These are phyloP conservation scores for Lottia gigantea DNA, from an alignment of 2,888 invertebrate genomes.

Conservation along the genomic window DNA sequence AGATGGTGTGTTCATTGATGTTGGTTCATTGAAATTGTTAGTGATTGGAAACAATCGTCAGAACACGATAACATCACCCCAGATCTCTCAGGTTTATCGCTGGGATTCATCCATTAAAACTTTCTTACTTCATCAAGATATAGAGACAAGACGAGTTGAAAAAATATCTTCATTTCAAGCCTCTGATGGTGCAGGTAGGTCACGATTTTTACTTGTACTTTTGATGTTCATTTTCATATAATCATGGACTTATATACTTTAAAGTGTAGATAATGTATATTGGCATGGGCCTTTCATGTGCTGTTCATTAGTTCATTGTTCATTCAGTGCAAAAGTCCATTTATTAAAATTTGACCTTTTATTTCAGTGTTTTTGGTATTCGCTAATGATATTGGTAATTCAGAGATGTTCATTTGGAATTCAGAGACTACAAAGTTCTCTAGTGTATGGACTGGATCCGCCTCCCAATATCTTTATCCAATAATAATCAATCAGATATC, in stretches of 20 bases:
- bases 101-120: slow-evolving; percentile 50
- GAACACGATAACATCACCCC: slow-evolving; percentile 48
- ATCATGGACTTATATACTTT: no score
- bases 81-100: slow-evolving; percentile 49
- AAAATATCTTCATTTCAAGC: slow-evolving; percentile 40
- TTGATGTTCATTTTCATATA: no score
- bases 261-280: no score
- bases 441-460: slow-evolving; percentile 51
- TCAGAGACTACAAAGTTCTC: slow-evolving; percentile 43
- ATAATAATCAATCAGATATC: slow-evolving; percentile 47
- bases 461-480: slow-evolving; percentile 46
- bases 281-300: no score
- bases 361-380: slow-evolving; percentile 53
- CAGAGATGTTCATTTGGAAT: slow-evolving; percentile 57
- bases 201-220: no score
- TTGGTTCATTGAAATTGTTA: slow-evolving; percentile 45
- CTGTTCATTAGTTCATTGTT: no score
- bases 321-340: no score
- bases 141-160: slow-evolving; percentile 47
- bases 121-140: slow-evolving; percentile 53
- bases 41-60: slow-evolving; percentile 59
- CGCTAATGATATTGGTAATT: slow-evolving; percentile 50
- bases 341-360: not conserved
- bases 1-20: slow-evolving; percentile 43
- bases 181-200: slow-evolving; percentile 44